Base-by-base conservation (phyloP, 2,888 invertebrate species). In the Entomobrya multifasciata region DNA sequence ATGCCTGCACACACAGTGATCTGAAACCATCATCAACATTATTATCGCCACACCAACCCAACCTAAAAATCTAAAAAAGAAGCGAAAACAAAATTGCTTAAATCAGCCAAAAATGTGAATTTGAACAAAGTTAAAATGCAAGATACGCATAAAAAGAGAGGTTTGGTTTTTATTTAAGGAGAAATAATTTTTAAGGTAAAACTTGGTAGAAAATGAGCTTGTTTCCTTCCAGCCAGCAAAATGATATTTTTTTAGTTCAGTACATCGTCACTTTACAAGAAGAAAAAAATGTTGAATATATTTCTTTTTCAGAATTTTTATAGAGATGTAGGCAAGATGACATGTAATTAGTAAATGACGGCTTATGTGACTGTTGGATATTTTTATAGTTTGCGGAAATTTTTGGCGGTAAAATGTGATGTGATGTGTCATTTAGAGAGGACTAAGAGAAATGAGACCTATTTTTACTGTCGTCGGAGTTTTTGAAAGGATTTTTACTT, bases 191-290 rank as follows among this genome's bases (percentile, higher is more conserved):
- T n/a, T n/a, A 36, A 36, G 8, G 20, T 20, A 67, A 44, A 36
- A n/a, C n/a, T n/a, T n/a, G 52, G 72, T 70, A 87, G 82, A 82
- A 87, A 87, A 87, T 87, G 81, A 82, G 87, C 78, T 82, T 87
- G 82, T 82, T 87, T 87, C 87, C 82, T 86, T 62, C 47, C 36
- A n/a, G n/a, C 52, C 67, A 84, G 81, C 83, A 84, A n/a, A n/a
- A n/a, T n/a, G n/a, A n/a, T n/a, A n/a, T n/a, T n/a, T 36, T 78
- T 84, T 77, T 77, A 47, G 57, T 41, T 70, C 65, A n/a, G 65
- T 65, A 79, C 36, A 77, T 77, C 77, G 60, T 67, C 74, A 81
- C 57, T 81, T 72, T 41, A 70, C 70, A 15, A 49, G n/a, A 13
- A 57, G 8, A 25, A 57, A 57, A 57, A 52, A 52, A n/a, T 17